phyloP scores from a whole-genome alignment of 2,113 vertebrate species.

The Malaclemys terrapin region DNA sequence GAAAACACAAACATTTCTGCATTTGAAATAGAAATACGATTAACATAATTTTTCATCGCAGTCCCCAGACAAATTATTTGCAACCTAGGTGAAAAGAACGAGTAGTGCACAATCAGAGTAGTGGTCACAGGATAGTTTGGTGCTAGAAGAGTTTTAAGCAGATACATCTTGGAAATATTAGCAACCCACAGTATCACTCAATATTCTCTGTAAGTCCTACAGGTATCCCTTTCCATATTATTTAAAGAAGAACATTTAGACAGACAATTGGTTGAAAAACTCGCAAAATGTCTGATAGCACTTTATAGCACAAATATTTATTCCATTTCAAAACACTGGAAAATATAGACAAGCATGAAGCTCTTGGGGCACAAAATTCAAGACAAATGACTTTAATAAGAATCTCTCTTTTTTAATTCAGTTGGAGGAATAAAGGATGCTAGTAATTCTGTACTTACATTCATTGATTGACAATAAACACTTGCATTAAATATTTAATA shows the following conservation, averaged over 20 bases:
- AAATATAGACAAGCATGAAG: background rate
- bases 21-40: background rate
- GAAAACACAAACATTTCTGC: background rate
- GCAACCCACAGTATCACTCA: background rate
- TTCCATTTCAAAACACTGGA: background rate
- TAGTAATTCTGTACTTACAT: background rate
- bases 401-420: constrained; percentile 54
- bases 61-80: background rate
- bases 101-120: background rate
- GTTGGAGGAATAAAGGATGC: constrained; percentile 43
- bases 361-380: background rate
- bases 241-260: background rate
- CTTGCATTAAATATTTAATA: constrained; percentile 83
- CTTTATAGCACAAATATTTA: background rate
- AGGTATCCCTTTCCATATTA: background rate
- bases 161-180: background rate
- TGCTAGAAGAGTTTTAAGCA: rapidly evolving
- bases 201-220: background rate
- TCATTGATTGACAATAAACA: constrained; percentile 85
- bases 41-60: background rate
- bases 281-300: background rate
- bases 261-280: background rate
- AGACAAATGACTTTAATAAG: constrained; percentile 69
- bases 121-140: background rate
- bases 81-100: background rate